Evolutionary conservation across 2,797 vertebrate genomes (phyloP), one percentile per base, ranked within the genome.

Genomic region (Pempheris klunzingeri): DNA sequence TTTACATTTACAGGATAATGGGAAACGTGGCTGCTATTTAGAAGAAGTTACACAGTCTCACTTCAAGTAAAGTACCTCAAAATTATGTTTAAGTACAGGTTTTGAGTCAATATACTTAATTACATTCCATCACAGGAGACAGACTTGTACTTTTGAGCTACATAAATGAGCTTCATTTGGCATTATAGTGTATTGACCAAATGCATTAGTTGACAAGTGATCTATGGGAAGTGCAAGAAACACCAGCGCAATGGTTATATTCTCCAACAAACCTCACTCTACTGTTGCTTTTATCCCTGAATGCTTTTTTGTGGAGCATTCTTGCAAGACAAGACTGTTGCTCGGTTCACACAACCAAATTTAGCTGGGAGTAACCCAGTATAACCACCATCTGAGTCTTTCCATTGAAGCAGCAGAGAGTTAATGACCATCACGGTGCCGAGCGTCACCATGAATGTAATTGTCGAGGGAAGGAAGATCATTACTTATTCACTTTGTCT

Each of bases 401-500:
- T 60, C 70, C 65, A 58, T 71, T 36, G 75, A 53, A 61, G 64
- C 58, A 80, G 66, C 73, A 52, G 50, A 60, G 15, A 49, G 67
- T 80, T 78, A 85, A 90, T 89, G 41, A 83, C 50, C 54, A 39
- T 78, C 82, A 74, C 44, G 12, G 61, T 74, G 61, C 67, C 68
- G 54, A 61, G 71, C 17, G 5, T 71, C 74, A 79, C 74, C 55
- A 38, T 55, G 72, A 69, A 70, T 28, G 77, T 84, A 90, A 83
- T 80, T 80, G 74, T 76, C 54, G 65, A 82, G 77, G 41, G 76
- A 53, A 84, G 82, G 73, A 63, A 50, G 65, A 77, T 81, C 74
- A 69, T 84, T 85, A 88, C 74, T 87, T 67, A 81, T 84, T 88
- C 64, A 84, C 80, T 82, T 82, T 59, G 70, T 61, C 80, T 52